phyloP scores from a whole-genome alignment of 2,113 vertebrate species.

The Spheniscus mendiculus region DNA sequence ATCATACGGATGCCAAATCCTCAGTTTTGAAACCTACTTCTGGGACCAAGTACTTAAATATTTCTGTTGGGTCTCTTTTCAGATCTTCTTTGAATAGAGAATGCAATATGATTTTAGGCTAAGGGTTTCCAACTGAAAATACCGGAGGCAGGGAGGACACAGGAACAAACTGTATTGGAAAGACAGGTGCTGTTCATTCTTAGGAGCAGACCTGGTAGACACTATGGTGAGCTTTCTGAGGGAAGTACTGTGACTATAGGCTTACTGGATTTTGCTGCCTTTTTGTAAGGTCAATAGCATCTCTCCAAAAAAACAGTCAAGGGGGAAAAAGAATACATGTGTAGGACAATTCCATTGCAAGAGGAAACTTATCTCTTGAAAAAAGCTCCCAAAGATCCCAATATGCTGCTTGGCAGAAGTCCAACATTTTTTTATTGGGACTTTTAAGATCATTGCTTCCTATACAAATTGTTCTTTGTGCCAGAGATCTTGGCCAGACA shows the following conservation, averaged over 20 bases:
- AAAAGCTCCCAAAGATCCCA: background rate
- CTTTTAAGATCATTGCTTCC: background rate
- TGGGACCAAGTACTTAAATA: background rate
- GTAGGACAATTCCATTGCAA: background rate
- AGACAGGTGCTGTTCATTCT: background rate
- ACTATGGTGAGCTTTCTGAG: accelerated
- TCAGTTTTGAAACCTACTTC: background rate
- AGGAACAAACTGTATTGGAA: background rate
- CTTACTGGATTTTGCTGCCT: background rate
- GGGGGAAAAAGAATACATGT: background rate
- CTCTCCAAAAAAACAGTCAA: background rate
- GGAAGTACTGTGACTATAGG: background rate
- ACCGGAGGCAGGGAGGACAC: background rate
- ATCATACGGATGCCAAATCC: background rate
- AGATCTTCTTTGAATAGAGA: background rate
- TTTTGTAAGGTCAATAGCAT: background rate
- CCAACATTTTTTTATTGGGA: background rate
- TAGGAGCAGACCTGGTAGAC: background rate
- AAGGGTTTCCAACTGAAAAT: background rate
- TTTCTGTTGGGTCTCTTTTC: background rate
- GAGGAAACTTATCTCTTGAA: background rate
- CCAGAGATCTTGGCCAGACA: background rate
- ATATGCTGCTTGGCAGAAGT: background rate
- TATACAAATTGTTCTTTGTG: background rate
- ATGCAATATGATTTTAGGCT: background rate